Percentiles rank a stretch among this genome's conserved stretches.
phyloP scores from a whole-genome alignment of 2,888 invertebrate genomes.

The Arctia plantaginis region DNA sequence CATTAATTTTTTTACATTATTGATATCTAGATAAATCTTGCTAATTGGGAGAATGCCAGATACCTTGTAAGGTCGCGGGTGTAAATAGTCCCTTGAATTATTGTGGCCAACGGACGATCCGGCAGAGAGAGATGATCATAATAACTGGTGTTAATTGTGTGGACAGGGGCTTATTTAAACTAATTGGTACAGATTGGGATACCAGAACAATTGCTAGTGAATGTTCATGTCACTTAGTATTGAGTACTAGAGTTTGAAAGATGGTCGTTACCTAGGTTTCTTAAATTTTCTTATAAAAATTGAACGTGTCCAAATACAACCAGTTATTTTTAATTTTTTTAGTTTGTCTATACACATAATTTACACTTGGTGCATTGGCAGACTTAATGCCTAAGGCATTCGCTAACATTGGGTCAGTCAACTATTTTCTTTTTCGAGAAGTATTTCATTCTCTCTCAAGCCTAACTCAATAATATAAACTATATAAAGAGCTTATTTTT shows the following conservation, averaged over 20 bases:
- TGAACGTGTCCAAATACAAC: no score
- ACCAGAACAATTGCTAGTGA: slow-evolving; percentile 16
- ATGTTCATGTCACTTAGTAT: slow-evolving; percentile 7
- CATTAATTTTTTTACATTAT: neutral
- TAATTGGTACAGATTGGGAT: slow-evolving; percentile 21
- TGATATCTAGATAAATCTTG: slow-evolving; percentile 36
- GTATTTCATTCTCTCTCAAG: no score
- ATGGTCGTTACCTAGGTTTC: no score
- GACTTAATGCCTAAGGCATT: no score
- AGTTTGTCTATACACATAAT: no score
- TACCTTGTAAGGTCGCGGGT: slow-evolving; percentile 40
- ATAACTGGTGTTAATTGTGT: slow-evolving; percentile 19
- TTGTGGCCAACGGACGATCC: slow-evolving; percentile 31
- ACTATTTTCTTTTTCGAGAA: no score
- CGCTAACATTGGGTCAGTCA: no score
- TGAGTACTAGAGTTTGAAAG: neutral
- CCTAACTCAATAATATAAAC: no score
- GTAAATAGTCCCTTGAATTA: slow-evolving; percentile 38
- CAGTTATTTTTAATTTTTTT: no score
- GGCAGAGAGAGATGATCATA: slow-evolving; percentile 14
- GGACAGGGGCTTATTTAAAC: slow-evolving; percentile 14
- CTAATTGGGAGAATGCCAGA: slow-evolving; percentile 38
- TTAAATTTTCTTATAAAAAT: no score
- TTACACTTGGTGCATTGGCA: no score
- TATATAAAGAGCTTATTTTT: no score